Evolutionary conservation across 2,797 vertebrate species (phyloP).

Genomic region (Anguilla pacifica): DNA sequence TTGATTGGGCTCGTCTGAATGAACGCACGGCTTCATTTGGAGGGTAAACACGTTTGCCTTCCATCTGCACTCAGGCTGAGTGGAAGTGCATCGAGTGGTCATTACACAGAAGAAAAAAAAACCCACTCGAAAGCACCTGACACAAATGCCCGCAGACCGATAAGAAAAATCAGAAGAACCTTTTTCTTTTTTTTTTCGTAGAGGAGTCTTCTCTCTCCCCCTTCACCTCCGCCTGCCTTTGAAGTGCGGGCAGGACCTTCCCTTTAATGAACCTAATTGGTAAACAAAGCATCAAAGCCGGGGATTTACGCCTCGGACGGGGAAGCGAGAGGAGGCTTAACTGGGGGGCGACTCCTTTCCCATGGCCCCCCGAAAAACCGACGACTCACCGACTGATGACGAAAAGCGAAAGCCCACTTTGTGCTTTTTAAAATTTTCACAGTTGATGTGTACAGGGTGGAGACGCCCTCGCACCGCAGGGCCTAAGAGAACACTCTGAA

Average conservation of each 20-base stretch:
- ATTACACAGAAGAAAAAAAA: not conserved
- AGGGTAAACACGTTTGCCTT: not conserved
- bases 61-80: not conserved
- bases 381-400: not conserved
- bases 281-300: not conserved
- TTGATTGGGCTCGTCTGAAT: not conserved
- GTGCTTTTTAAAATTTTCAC: not conserved
- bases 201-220: not conserved
- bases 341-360: not conserved
- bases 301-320: not conserved
- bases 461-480: not conserved
- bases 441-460: not conserved
- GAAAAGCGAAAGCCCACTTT: not conserved
- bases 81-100: not conserved
- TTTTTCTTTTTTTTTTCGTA: not conserved
- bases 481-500: not conserved
- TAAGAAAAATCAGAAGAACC: not conserved
- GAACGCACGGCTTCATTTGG: not conserved
- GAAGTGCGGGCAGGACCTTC: not conserved
- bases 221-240: not conserved
- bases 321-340: not conserved
- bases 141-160: not conserved
- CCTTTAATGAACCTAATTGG: slow-evolving; percentile 2
- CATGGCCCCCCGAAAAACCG: not conserved
- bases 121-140: no score